Conservation (phyloP, 2,888 invertebrate species). For the Luffia ferchaultella region DNA sequence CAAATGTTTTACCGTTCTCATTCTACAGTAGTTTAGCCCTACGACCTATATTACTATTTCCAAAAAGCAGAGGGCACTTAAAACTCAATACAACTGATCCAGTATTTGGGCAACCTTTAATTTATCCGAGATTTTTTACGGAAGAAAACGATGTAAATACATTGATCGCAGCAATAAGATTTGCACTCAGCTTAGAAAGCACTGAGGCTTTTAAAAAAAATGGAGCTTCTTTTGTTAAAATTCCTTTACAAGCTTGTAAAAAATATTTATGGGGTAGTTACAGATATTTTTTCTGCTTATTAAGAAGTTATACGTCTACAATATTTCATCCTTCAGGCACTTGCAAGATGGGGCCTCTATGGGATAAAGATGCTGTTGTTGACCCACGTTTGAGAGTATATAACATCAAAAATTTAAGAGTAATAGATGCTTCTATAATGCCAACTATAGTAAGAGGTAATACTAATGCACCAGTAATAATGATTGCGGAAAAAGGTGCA, state of each 20-base stretch:
- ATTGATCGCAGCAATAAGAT: slow-evolving; percentile 67
- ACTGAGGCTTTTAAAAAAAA: slow-evolving; percentile 62
- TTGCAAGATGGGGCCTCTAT: slow-evolving; percentile 43
- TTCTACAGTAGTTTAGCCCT: slow-evolving; percentile 68
- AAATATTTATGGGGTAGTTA: slow-evolving; percentile 65
- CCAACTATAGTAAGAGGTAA: slow-evolving; percentile 79
- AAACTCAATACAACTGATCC: slow-evolving; percentile 72
- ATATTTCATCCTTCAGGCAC: slow-evolving; percentile 53
- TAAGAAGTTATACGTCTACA: slow-evolving; percentile 59
- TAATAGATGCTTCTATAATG: slow-evolving; percentile 84
- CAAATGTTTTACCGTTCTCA: slow-evolving; percentile 51
- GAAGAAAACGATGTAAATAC: slow-evolving; percentile 66
- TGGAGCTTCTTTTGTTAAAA: slow-evolving; percentile 62
- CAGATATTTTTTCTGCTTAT: slow-evolving; percentile 70
- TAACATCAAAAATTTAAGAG: slow-evolving; percentile 59
- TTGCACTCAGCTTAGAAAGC: slow-evolving; percentile 59
- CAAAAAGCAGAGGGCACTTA: slow-evolving; percentile 68
- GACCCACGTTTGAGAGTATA: slow-evolving; percentile 36
- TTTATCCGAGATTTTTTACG: slow-evolving; percentile 72
- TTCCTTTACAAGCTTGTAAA: slow-evolving; percentile 65
- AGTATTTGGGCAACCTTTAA: slow-evolving; percentile 68
- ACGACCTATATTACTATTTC: slow-evolving; percentile 64
- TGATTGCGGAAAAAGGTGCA: slow-evolving; percentile 73
- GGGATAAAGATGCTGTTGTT: slow-evolving; percentile 44
- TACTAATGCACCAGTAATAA: slow-evolving; percentile 81